Conservation (phyloP, 2,113 vertebrate genomes). For the Gambusia affinis region DNA sequence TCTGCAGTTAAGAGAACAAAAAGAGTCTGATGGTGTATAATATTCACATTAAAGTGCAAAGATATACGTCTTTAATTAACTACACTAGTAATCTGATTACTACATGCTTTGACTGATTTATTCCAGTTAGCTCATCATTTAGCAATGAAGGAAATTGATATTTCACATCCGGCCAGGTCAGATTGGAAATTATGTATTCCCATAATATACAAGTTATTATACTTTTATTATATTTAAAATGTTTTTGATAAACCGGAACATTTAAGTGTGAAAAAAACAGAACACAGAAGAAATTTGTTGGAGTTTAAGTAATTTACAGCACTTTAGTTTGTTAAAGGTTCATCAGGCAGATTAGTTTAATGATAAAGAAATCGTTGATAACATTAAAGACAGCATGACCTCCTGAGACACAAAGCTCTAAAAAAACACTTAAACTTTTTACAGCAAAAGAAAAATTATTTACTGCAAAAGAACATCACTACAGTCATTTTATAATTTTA, state of each 20-base stretch:
- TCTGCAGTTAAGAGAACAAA: neutral
- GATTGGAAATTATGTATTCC: neutral
- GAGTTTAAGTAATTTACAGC: neutral
- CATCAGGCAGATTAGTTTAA: neutral
- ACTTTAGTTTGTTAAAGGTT: neutral
- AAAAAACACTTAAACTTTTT: slow-evolving; percentile 43
- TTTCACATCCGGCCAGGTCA: neutral
- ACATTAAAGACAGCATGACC: neutral
- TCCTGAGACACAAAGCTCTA: neutral
- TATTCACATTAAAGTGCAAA: too few species aligned
- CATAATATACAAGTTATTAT: neutral
- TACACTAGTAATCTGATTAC: too few species aligned
- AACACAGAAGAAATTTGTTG: neutral
- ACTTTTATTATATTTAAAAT: neutral
- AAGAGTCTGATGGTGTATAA: too few species aligned
- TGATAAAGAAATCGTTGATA: neutral
- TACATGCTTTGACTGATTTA: too few species aligned
- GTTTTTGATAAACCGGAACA: neutral
- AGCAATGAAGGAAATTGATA: neutral
- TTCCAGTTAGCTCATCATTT: neutral
- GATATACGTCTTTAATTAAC: too few species aligned
- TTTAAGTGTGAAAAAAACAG: neutral
- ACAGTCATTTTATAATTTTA: slow-evolving; percentile 86
- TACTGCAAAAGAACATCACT: slow-evolving; percentile 75
- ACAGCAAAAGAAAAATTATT: slow-evolving; percentile 55